A percentile compares a stretch with the other conserved stretches of the same genome.
These are phyloP conservation scores for Seira sanloemensis DNA, from an alignment of 2,888 invertebrate species.

Conservation along the genomic window DNA sequence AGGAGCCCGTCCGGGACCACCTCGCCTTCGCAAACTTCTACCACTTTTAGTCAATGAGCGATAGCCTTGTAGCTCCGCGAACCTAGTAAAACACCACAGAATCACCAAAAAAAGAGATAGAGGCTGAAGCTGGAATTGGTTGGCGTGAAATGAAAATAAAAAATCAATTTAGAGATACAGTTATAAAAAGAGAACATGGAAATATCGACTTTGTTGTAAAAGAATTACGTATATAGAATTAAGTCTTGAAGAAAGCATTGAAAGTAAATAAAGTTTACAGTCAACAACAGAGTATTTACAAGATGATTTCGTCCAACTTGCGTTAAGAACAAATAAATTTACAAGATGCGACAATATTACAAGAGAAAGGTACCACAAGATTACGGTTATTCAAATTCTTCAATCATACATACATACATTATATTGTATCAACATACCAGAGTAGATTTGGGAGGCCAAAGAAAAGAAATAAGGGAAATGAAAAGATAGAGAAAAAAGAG, in stretches of 20 bases:
- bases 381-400: background rate
- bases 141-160: constrained; percentile 10
- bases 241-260: background rate
- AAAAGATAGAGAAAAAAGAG: background rate
- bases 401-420: background rate
- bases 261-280: background rate
- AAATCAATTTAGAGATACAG: constrained; percentile 17
- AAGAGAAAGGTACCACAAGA: background rate
- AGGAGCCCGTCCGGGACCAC: constrained; percentile 65
- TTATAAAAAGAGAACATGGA: background rate
- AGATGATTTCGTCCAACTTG: background rate
- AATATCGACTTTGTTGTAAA: too few relatives aligned
- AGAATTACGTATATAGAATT: background rate
- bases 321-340: background rate
- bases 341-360: background rate
- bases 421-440: background rate
- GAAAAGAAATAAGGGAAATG: background rate
- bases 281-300: background rate
- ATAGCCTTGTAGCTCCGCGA: constrained; percentile 62
- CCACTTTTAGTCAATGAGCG: constrained; percentile 56
- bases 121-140: constrained; percentile 50
- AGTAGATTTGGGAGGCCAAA: background rate
- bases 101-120: constrained; percentile 53
- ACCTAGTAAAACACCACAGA: constrained; percentile 65
- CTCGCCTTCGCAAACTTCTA: constrained; percentile 69